Percentiles rank a stretch among this genome's conserved stretches.
Evolutionary conservation across 2,888 invertebrate species (phyloP).

Genomic region (Drosophila acutilabella): DNA sequence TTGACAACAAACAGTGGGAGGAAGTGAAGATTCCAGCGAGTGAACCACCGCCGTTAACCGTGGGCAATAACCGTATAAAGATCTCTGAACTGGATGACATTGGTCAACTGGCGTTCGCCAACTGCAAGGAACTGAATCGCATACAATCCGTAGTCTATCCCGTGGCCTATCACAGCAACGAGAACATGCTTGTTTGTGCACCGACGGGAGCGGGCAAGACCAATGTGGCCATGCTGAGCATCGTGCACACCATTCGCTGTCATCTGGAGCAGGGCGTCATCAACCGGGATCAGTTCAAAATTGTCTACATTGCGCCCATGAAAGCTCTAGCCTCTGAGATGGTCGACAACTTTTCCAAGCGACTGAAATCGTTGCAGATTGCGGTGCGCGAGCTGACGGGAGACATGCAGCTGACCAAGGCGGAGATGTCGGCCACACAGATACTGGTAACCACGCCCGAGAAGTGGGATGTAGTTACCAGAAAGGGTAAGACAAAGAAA

Average conservation of each 20-base stretch:
- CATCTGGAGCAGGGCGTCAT: conserved; percentile 93
- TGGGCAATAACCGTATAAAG: conserved; percentile 88
- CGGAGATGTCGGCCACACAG: conserved; percentile 97
- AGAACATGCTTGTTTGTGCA: conserved; percentile 98
- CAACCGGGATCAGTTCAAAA: conserved; percentile 97
- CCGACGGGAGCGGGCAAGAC: conserved; percentile 99
- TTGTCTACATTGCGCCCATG: conserved; percentile 99
- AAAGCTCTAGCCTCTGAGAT: conserved; percentile 99
- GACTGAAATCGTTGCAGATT: conserved; percentile 91
- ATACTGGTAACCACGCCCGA: conserved; percentile 99
- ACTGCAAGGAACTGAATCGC: conserved; percentile 93
- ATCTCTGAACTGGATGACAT: conserved; percentile 88
- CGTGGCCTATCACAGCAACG: conserved; percentile 97
- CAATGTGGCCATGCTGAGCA: conserved; percentile 97
- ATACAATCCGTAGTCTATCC: conserved; percentile 98
- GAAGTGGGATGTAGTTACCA: conserved; percentile 99
- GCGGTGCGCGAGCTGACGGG: conserved; percentile 97
- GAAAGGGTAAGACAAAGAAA: conserved; percentile 88
- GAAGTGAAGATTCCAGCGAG: conserved; percentile 93
- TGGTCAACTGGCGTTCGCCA: conserved; percentile 95
- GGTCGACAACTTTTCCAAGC: conserved; percentile 96
- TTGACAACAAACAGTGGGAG: conserved; percentile 91
- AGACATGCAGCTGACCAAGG: conserved; percentile 98
- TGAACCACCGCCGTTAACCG: conserved; percentile 86
- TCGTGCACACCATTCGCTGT: conserved; percentile 95